Conservation (phyloP, 2,797 vertebrate species). For the Amphiprion clarkii region DNA sequence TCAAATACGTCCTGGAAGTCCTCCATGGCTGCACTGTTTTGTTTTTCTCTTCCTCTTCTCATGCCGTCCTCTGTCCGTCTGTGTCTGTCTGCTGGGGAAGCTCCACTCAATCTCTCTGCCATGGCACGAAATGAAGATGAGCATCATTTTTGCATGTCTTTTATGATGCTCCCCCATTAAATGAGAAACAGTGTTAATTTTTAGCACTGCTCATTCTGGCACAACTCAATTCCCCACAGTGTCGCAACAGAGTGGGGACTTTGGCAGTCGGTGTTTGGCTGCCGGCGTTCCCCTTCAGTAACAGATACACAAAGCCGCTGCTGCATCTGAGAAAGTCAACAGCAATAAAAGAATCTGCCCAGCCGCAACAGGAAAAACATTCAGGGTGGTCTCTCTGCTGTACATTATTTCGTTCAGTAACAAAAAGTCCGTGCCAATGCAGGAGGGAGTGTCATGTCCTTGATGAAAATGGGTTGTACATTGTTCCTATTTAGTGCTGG, state of each 20-base stretch:
- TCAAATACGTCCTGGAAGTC: slow-evolving; percentile 34
- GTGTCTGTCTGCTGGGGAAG: slow-evolving; percentile 9
- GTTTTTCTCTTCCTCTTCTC: slow-evolving; percentile 4
- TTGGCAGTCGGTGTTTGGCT: slow-evolving; percentile 47
- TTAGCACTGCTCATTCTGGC: slow-evolving; percentile 56
- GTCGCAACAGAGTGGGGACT: slow-evolving; percentile 47
- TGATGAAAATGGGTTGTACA: background rate
- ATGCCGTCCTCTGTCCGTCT: background rate
- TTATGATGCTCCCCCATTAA: slow-evolving; percentile 42
- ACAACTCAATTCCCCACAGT: slow-evolving; percentile 41
- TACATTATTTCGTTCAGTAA: slow-evolving; percentile 28
- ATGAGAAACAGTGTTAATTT: slow-evolving; percentile 59
- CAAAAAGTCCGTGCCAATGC: slow-evolving; percentile 17
- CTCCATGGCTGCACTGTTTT: slow-evolving; percentile 18
- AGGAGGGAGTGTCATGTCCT: slow-evolving; percentile 22
- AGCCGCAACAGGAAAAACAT: slow-evolving; percentile 12
- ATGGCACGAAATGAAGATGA: slow-evolving; percentile 21
- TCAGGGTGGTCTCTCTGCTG: slow-evolving; percentile 32
- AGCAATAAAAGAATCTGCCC: slow-evolving; percentile 22
- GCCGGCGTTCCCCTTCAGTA: slow-evolving; percentile 31
- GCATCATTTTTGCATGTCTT: slow-evolving; percentile 36
- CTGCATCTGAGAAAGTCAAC: slow-evolving; percentile 46
- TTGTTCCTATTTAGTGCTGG: background rate
- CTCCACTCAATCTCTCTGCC: slow-evolving; percentile 23
- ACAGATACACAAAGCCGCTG: slow-evolving; percentile 45